Base-by-base conservation (phyloP, 2,113 vertebrate species). In the Channa maculata region DNA sequence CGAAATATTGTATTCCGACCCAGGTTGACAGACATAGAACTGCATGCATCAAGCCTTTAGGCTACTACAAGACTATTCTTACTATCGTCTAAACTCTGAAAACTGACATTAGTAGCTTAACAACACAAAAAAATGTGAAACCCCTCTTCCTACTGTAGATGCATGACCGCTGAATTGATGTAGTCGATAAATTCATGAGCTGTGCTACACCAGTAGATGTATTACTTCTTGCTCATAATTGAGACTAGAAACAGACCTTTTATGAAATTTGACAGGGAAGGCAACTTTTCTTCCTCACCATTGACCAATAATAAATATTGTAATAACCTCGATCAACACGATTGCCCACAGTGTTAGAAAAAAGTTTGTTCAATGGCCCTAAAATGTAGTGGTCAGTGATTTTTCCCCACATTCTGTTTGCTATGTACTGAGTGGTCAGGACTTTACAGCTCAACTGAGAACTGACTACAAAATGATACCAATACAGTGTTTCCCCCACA, bases 331-430 rank as follows among this genome's bases (percentile, higher is more conserved):
- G 70, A 12, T 44, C 53, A 54, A 15, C 72, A 62, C 9, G 15
- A 12, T 2, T 3, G 5, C 41, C 48, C 33, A 46, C 44, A 36
- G 41, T 12, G 41, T 63, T 46, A 14, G 10, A 24, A n/a, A 49
- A 54, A 62, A 6, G 49, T 1, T 53, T 60, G 12, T 13, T 44
- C 33, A 38, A 57, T 9, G 4, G 9, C 6, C 39, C 50, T 43
- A 53, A 76, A 68, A 57, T 61, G 53, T 34, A 37, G 36, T 12
- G 34, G 52, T 65, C 44, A 50, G 43, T 55, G 9, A 49, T 49
- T 44, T 65, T 41, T 65, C 53, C 44, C 37, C 61, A 48, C 44
- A 51, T 41, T 15, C 63, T 46, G 51, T 49, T 45, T 24, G n/a
- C n/a, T n/a, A n/a, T n/a, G 24, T 2, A 49, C 55, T 50, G 55